A percentile compares a stretch with the other conserved stretches of the same genome.
phyloP scores from a whole-genome alignment of 2,113 vertebrate genomes.

The Chunga burmeisteri region DNA sequence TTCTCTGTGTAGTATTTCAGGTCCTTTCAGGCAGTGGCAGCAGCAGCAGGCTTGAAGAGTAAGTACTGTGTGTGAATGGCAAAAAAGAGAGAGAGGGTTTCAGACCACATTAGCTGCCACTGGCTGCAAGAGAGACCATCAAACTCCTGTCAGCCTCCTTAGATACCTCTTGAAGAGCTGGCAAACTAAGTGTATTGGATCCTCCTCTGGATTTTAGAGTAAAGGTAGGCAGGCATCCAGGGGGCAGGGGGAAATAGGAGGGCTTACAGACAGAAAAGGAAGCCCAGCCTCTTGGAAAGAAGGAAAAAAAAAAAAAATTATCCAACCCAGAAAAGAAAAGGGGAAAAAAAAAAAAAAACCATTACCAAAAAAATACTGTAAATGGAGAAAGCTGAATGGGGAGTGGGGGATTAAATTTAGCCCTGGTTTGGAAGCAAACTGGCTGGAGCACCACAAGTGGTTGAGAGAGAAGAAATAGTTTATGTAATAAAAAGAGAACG shows the following conservation, averaged over 20 bases:
- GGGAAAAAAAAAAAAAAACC: neutral
- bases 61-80: constrained; percentile 61
- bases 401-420: constrained; percentile 57
- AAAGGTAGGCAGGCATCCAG: constrained; percentile 80
- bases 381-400: constrained; percentile 45
- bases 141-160: constrained; percentile 74
- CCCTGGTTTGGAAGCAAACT: constrained; percentile 48
- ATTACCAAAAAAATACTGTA: constrained; percentile 30
- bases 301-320: neutral
- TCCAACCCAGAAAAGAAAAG: constrained; percentile 30
- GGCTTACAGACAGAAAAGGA: constrained; percentile 55
- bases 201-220: constrained; percentile 74
- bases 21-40: constrained; percentile 74
- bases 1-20: constrained; percentile 71
- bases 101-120: constrained; percentile 72
- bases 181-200: constrained; percentile 71
- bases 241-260: constrained; percentile 66
- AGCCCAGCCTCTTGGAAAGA: constrained; percentile 56
- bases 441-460: constrained; percentile 47
- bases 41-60: constrained; percentile 70
- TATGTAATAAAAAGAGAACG: constrained; percentile 15
- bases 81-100: constrained; percentile 69
- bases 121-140: constrained; percentile 71
- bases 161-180: constrained; percentile 75
- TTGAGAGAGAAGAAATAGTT: constrained; percentile 54